Base-by-base conservation (phyloP, 2,888 invertebrate species). In the Pheosia gnoma region DNA sequence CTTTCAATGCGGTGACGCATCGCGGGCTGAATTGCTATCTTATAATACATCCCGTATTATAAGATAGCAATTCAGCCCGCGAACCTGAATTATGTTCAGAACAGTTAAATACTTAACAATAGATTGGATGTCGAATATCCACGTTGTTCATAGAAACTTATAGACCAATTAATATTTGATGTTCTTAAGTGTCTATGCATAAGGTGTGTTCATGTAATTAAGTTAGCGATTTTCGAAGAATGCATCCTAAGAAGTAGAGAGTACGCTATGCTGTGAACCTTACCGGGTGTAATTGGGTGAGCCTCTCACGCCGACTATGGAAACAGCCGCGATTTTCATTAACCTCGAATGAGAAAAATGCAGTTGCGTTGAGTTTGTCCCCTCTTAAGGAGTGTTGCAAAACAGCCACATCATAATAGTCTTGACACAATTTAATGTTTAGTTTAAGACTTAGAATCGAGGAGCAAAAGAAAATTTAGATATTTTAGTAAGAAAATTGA, bases 311-410 rank as follows among this genome's bases (percentile, higher is more conserved):
- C 82, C 81, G 70, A 61, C 75, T 83, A 86, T 79, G 86, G 86
- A 71, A 75, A 77, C 79, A 68, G 68, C 68, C 60, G 79, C 82
- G 86, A 86, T 90, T 89, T 91, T 89, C 88, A 91, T 91, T 91
- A 89, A 88, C 89, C 87, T 88, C 82, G 85, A 90, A 89, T 88
- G 86, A 86, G 84, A 90, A 88, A 88, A 89, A 90, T 90, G 88
- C 82, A 75, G 83, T 68, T 77, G 71, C 74, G 73, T 69, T 75
- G 71, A 78, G 78, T 82, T 82, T 78, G 75, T 79, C 78, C 74
- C 77, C 65, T 57, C 62, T 65, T 66, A 66, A 71, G 66, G 54
- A 66, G 66, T 63, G 61, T 63, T 74, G 68, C 67, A 71, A 59
- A 73, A 67, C 60, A 62, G 62, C 66, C 60, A 45, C 58, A 57